A percentile compares a stretch with the other conserved stretches of the same genome.
Evolutionary conservation across 2,888 invertebrate genomes (phyloP).

Genomic region (Lordiphosa andalusiaca): DNA sequence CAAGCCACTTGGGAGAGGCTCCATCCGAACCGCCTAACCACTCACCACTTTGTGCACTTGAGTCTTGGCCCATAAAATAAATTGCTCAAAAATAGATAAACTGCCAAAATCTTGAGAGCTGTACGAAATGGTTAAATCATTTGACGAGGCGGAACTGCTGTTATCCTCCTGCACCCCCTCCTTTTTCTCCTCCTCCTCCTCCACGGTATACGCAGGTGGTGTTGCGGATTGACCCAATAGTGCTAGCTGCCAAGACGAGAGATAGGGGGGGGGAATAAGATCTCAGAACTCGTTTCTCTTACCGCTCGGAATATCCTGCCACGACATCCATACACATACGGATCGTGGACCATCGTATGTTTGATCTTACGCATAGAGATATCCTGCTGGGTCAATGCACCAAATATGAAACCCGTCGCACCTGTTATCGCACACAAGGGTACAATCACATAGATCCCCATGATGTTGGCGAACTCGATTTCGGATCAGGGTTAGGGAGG

Average conservation of each 20-base stretch:
- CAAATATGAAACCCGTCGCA: constrained; percentile 40
- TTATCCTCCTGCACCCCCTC: no score
- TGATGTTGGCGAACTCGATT: neutral
- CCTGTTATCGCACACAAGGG: constrained; percentile 40
- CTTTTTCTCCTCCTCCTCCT: no score
- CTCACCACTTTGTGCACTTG: constrained; percentile 24
- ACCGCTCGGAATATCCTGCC: constrained; percentile 47
- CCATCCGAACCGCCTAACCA: no score
- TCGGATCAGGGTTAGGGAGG: no score
- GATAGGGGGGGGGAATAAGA: neutral
- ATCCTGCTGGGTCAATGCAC: constrained; percentile 51
- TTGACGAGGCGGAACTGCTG: no score
- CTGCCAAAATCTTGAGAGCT: neutral
- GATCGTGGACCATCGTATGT: constrained; percentile 40
- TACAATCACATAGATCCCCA: constrained; percentile 8
- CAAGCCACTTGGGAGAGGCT: no score
- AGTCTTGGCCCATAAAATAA: constrained; percentile 14
- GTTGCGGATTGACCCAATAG: constrained; percentile 25
- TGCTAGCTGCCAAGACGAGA: constrained; percentile 20
- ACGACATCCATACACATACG: constrained; percentile 46
- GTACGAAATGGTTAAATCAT: no score
- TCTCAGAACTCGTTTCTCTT: constrained; percentile 2
- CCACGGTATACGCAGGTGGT: neutral
- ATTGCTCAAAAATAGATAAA: constrained; percentile 13
- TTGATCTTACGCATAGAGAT: constrained; percentile 43